A percentile compares a stretch with the other conserved stretches of the same genome.
Conservation (phyloP, 2,797 vertebrate genomes). For the Etheostoma perlongum region DNA sequence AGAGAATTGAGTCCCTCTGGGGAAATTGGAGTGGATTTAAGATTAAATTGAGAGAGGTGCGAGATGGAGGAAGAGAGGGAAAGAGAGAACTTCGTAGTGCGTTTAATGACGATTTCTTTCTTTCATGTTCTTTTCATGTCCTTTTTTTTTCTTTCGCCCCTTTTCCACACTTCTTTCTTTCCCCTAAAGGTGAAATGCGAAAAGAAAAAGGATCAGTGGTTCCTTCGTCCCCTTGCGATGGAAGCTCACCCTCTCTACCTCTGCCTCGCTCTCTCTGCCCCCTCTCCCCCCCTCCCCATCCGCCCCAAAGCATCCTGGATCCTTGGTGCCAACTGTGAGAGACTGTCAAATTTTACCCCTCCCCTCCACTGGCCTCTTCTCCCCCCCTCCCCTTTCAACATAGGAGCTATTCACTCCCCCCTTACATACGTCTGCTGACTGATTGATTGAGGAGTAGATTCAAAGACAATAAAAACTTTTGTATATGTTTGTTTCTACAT, state of each 20-base stretch:
- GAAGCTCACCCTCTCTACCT: constrained; percentile 69
- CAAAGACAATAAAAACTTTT: constrained; percentile 51
- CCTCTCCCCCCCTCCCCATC: constrained; percentile 69
- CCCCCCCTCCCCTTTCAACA: constrained; percentile 14
- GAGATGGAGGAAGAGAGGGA: constrained; percentile 70
- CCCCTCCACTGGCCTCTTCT: constrained; percentile 44
- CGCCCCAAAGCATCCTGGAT: constrained; percentile 79
- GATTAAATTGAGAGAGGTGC: constrained; percentile 80
- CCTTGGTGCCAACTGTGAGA: constrained; percentile 85
- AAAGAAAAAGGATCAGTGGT: constrained; percentile 62
- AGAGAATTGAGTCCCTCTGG: constrained; percentile 72
- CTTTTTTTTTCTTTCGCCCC: constrained; percentile 44
- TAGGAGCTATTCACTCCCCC: constrained; percentile 10
- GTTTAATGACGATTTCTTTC: constrained; percentile 77
- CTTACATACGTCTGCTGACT: constrained; percentile 56
- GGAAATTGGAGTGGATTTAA: constrained; percentile 77
- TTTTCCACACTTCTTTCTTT: constrained; percentile 48
- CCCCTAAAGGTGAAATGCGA: constrained; percentile 65
- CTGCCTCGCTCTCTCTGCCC: constrained; percentile 70
- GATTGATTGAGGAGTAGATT: constrained; percentile 63
- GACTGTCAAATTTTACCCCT: constrained; percentile 81
- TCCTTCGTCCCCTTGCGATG: constrained; percentile 64
- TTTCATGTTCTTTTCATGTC: constrained; percentile 80
- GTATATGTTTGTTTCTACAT: constrained; percentile 57
- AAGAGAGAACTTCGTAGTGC: constrained; percentile 74